Evolutionary conservation across 2,113 vertebrate species (phyloP), one percentile per base, ranked within the genome.

Genomic region (Daphoenositta chrysoptera): DNA sequence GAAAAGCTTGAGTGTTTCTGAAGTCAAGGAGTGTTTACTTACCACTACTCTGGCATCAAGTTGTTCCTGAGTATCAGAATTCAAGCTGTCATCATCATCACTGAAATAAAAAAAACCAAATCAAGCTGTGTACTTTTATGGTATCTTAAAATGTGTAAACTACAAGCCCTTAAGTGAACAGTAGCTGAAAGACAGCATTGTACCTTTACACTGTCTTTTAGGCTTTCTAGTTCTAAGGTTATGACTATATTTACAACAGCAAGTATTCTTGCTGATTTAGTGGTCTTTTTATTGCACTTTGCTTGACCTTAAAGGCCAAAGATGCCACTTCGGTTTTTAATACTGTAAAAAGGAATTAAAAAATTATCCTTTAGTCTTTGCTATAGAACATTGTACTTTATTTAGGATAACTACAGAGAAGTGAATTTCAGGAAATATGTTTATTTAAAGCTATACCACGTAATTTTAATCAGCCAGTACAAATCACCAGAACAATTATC

Each of bases 41-140:
- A 98, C 98, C 94, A 98, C 98, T 72, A 98, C 69, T 86, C 90
- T 97, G 65, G 96, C 97, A 97, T 98, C 98, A 89, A 95, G 20
- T 6, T 94, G 76, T 1, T 96, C 89, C 51, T 31, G 39, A 57
- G 57, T 65, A 50, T 88, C 93, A 89, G 77, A 76, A 75, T 57
- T 53, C 61, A 83, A 68, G 51, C 48, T 90, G 35, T 80, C 85
- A 56, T 97, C 97, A 66, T 96, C 93, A 78, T 56, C 79, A 87
- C 98, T 98, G 93, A 94, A 98, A 98, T 5, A 78, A 94, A 47
- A 94, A 47, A 77, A 37, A 15, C 7, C 6, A 30, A 16, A 37
- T 92, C 6, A 63, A 86, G 39, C 8, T 53, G 11, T 75, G 5
- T 42, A 42, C 22, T 61, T 73, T 24, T 26, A 47, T 0, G 56